phyloP scores from a whole-genome alignment of 2,888 invertebrate species.

The Trilocha varians region DNA sequence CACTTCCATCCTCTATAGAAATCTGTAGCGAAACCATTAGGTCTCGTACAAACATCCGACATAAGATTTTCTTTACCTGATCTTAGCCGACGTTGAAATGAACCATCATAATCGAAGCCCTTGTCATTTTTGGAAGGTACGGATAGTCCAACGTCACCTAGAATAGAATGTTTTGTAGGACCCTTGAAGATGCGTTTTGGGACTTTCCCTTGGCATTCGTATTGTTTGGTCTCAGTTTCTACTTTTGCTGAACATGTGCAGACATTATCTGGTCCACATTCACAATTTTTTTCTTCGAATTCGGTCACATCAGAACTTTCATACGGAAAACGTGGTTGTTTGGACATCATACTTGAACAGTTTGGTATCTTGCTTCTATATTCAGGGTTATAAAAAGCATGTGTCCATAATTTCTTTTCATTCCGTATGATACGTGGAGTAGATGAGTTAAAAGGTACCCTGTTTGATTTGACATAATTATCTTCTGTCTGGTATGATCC shows the following conservation, averaged over 20 bases:
- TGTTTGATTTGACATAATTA: slow-evolving; percentile 18
- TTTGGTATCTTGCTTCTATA: slow-evolving; percentile 33
- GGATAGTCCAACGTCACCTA: slow-evolving; percentile 24
- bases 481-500: slow-evolving; percentile 37
- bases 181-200: slow-evolving; percentile 40
- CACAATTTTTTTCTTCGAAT: slow-evolving; percentile 41
- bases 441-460: slow-evolving; percentile 42
- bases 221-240: slow-evolving; percentile 17
- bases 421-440: slow-evolving; percentile 26
- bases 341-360: slow-evolving; percentile 39
- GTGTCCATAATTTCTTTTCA: slow-evolving; percentile 35
- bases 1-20: slow-evolving; percentile 60
- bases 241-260: slow-evolving; percentile 39
- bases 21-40: slow-evolving; percentile 31
- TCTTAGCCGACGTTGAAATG: too few relatives aligned
- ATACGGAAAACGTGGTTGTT: slow-evolving; percentile 46
- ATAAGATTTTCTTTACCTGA: too few relatives aligned
- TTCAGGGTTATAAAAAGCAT: slow-evolving; percentile 31
- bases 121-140: slow-evolving; percentile 28
- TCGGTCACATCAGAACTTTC: slow-evolving; percentile 41
- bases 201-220: slow-evolving; percentile 37
- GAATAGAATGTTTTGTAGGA: slow-evolving; percentile 20
- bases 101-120: slow-evolving; percentile 30
- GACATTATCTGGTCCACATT: slow-evolving; percentile 33
- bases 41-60: too few relatives aligned